Evolutionary conservation across 2,113 vertebrate genomes (phyloP), one percentile per base, ranked within the genome.

Genomic region (Lophius piscatorius): DNA sequence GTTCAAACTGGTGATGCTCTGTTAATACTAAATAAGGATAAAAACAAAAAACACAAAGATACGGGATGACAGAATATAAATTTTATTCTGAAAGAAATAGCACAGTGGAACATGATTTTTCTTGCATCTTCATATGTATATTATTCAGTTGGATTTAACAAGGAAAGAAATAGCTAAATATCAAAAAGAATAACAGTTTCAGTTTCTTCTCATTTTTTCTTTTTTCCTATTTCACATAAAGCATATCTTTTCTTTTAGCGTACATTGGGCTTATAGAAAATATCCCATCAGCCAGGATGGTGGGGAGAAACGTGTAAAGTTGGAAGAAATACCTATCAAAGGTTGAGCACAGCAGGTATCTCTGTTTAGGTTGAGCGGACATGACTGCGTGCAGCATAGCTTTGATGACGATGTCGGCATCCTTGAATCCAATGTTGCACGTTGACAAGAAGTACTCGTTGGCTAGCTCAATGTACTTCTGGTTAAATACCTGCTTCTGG

Each of bases 311-410:
- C 1, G 78, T 76, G 45, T 67, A 64, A 1, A 80, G 40, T 42
- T n/a, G 40, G 48, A 89, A 87, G 72, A 89, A 87, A 1, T 67
- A 3, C 5, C 1, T 11, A 10, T 88, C 86, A 1, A 18, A 1
- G 2, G 8, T 9, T 0, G 88, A 83, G 0, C 72, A 85, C 17
- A 90, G 62, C 64, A 93, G 84, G 77, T 94, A 93, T 55, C 91
- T 82, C 3, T 38, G 24, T 41, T 84, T 87, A 0, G 92, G 92
- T 6, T 9, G 20, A 11, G 81, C 23, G 3, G 91, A 85, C 0
- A 12, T 84, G 17, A 94, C 28, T 3, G 92, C 92, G 23, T 94
- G 87, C 34, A 92, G 51, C 88, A 94, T 91, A 6, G 87, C 89
- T 38, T 87, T 48, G 2, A 92, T 64, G 4, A 93, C 90, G 17